Evolutionary conservation across 1,140 invertebrate species (phyloP).

Genomic region (Venustaconcha ellipsiformis): DNA sequence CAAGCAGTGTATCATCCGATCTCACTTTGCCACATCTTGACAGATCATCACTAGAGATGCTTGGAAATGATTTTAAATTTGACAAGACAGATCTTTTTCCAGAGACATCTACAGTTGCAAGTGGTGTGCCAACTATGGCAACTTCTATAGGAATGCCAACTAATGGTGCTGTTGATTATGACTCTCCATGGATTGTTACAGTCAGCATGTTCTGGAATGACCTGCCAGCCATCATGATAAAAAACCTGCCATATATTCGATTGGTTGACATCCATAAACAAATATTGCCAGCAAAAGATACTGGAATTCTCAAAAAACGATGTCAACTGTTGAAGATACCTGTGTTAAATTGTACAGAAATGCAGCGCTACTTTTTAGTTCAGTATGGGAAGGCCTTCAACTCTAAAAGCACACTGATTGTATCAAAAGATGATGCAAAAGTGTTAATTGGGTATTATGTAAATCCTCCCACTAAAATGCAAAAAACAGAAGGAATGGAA

Average conservation of each 20-base stretch:
- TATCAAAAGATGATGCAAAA: slow-evolving; percentile 62
- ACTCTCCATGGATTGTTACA: slow-evolving; percentile 62
- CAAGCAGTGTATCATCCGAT: slow-evolving; percentile 12
- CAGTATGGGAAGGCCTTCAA: slow-evolving; percentile 65
- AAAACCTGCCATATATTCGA: slow-evolving; percentile 60
- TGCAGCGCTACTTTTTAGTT: slow-evolving; percentile 68
- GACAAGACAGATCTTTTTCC: slow-evolving; percentile 33
- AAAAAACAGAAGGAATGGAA: too few species aligned
- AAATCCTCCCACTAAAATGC: slow-evolving; percentile 45
- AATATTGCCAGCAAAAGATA: slow-evolving; percentile 68
- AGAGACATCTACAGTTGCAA: slow-evolving; percentile 20
- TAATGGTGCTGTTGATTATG: slow-evolving; percentile 31
- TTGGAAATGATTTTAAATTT: slow-evolving; percentile 41
- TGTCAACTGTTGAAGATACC: slow-evolving; percentile 64
- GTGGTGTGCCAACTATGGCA: slow-evolving; percentile 3
- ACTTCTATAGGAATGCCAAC: slow-evolving; percentile 1
- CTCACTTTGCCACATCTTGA: slow-evolving; percentile 24
- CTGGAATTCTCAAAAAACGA: slow-evolving; percentile 67
- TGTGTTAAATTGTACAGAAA: slow-evolving; percentile 65
- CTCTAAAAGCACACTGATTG: slow-evolving; percentile 66
- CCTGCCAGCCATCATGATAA: slow-evolving; percentile 65
- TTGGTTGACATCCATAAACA: slow-evolving; percentile 69
- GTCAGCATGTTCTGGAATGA: slow-evolving; percentile 68
- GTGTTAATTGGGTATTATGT: slow-evolving; percentile 66
- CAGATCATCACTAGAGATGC: slow-evolving; percentile 35